Evolutionary conservation across 2,113 vertebrate genomes (phyloP).

Genomic region (Hoplias malabaricus): DNA sequence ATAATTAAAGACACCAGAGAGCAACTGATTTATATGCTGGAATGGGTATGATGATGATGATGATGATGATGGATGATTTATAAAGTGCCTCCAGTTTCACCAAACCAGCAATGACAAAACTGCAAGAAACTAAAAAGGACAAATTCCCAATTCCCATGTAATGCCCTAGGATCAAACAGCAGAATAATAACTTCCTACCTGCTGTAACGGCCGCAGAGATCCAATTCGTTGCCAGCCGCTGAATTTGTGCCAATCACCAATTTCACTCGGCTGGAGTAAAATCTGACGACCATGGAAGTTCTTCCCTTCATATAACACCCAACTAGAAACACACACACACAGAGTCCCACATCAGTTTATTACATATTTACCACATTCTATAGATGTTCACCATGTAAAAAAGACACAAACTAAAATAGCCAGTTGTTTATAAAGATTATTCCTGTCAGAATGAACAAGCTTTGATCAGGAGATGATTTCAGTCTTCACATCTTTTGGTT

Average conservation of each 20-base stretch:
- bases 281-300: slow-evolving; percentile 88
- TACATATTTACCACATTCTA: no score
- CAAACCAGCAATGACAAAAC: background rate
- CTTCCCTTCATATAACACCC: slow-evolving; percentile 86
- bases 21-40: background rate
- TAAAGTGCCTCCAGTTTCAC: background rate
- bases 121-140: background rate
- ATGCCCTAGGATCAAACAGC: no score
- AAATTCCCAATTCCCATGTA: no score
- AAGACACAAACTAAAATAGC: no score
- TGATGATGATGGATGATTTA: background rate
- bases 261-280: slow-evolving; percentile 78
- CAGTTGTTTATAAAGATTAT: no score
- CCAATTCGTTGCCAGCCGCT: slow-evolving; percentile 82
- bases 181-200: slow-evolving; percentile 83
- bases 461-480: no score
- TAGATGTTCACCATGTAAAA: no score
- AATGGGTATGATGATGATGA: no score
- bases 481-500: no score
- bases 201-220: slow-evolving; percentile 86
- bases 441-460: no score
- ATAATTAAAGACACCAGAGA: background rate
- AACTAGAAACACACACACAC: slow-evolving; percentile 69
- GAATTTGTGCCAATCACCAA: slow-evolving; percentile 76
- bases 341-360: background rate